Evolutionary conservation across 1,140 invertebrate genomes (phyloP).

Genomic region (Bemisia tabaci): DNA sequence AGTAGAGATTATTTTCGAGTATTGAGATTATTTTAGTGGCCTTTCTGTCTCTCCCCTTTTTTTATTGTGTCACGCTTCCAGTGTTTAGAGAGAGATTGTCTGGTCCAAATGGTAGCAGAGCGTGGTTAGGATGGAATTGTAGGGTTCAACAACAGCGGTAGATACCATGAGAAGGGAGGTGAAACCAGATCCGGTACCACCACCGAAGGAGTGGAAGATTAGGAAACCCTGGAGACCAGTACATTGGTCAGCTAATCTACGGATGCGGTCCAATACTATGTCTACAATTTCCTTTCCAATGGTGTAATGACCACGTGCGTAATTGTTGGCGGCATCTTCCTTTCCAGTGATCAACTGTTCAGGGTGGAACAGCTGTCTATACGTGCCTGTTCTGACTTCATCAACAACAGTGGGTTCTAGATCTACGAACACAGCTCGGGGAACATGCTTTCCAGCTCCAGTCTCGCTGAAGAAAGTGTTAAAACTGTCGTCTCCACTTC

Average conservation of each 20-base stretch:
- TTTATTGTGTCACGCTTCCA: too few species aligned
- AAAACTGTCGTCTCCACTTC: conserved; percentile 58
- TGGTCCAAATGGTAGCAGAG: too few species aligned
- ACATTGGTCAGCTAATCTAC: conserved; percentile 47
- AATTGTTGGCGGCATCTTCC: conserved; percentile 65
- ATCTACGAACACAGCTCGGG: conserved; percentile 50
- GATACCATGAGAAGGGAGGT: conserved; percentile 50
- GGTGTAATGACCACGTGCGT: conserved; percentile 59
- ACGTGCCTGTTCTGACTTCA: conserved; percentile 47
- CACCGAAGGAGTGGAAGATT: conserved; percentile 57
- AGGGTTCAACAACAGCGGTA: conserved; percentile 56
- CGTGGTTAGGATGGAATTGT: conserved; percentile 47
- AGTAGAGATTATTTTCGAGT: too few species aligned
- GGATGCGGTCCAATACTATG: conserved; percentile 40
- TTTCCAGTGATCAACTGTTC: conserved; percentile 48
- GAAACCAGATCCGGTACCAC: conserved; percentile 52
- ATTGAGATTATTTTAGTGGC: too few species aligned
- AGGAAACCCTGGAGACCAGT: conserved; percentile 55
- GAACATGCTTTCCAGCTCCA: too few species aligned
- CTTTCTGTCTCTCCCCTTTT: too few species aligned
- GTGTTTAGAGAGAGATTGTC: too few species aligned
- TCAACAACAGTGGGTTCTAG: conserved; percentile 55
- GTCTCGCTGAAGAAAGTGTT: too few species aligned
- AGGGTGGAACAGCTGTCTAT: too few species aligned
- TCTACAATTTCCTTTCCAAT: conserved; percentile 55